Percentiles rank a stretch among this genome's conserved stretches.
These are phyloP conservation scores for Drosophila greeni DNA, from an alignment of 2,888 invertebrate species.

Conservation along the genomic window DNA sequence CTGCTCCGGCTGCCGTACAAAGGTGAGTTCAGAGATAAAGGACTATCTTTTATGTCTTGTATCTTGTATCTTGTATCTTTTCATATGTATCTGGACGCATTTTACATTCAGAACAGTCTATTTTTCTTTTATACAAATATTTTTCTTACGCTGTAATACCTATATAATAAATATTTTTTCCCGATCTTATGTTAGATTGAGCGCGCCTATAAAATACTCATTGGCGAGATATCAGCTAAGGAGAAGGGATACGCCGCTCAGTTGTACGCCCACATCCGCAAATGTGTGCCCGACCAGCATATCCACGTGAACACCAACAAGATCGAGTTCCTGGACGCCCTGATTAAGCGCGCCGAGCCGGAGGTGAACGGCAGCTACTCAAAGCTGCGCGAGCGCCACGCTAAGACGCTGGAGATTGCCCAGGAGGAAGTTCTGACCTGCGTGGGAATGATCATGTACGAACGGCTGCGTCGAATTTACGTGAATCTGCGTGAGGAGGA, in stretches of 20 bases:
- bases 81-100: too few relatives aligned
- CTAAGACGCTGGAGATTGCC: slow-evolving; percentile 97
- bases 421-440: slow-evolving; percentile 98
- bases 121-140: too few relatives aligned
- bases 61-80: not conserved
- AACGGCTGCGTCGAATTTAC: slow-evolving; percentile 91
- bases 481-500: slow-evolving; percentile 93
- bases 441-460: slow-evolving; percentile 94
- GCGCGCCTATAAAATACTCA: slow-evolving; percentile 90
- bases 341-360: slow-evolving; percentile 94
- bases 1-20: slow-evolving; percentile 95
- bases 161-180: not conserved
- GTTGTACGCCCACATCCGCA: slow-evolving; percentile 91
- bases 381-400: slow-evolving; percentile 93
- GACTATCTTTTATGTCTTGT: not conserved
- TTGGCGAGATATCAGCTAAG: slow-evolving; percentile 90
- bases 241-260: slow-evolving; percentile 94
- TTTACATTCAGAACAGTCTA: not conserved
- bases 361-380: slow-evolving; percentile 85
- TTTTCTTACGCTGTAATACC: too few relatives aligned
- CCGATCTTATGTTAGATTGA: slow-evolving; percentile 79
- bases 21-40: slow-evolving; percentile 81
- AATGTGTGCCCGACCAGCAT: slow-evolving; percentile 91
- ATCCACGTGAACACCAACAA: slow-evolving; percentile 90
- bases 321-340: slow-evolving; percentile 91